phyloP scores from a whole-genome alignment of 2,113 vertebrate genomes.

The Gavialis gangeticus region DNA sequence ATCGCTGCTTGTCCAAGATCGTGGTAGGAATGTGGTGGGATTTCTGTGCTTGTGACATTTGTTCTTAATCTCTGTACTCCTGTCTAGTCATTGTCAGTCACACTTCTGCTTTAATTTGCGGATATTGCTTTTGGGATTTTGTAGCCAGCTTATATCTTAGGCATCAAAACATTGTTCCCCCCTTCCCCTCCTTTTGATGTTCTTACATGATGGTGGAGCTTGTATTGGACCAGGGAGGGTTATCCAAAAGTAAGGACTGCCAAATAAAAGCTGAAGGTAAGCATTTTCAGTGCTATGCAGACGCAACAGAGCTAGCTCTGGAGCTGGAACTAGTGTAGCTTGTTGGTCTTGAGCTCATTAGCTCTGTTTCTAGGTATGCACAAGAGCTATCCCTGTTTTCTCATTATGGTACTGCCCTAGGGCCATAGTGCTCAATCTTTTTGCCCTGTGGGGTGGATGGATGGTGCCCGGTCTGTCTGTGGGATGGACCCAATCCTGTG shows the following conservation, averaged over 20 bases:
- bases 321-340: no score
- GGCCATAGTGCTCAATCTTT: no score
- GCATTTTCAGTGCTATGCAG: no score
- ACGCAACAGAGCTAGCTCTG: no score
- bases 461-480: no score
- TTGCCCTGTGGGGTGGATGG: no score
- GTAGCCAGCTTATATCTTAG: not conserved
- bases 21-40: not conserved
- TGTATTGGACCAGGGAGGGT: not conserved
- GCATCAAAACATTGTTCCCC: not conserved
- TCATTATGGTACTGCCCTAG: no score
- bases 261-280: not conserved
- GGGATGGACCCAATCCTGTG: no score
- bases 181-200: not conserved
- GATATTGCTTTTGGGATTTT: not conserved
- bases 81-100: constrained; percentile 18
- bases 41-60: constrained; percentile 23
- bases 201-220: not conserved
- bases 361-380: no score
- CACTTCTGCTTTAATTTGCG: not conserved
- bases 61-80: not conserved
- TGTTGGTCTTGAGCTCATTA: no score
- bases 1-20: not conserved
- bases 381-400: no score
- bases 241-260: not conserved